phyloP scores from a whole-genome alignment of 2,113 vertebrate species.

The Panthera tigris region DNA sequence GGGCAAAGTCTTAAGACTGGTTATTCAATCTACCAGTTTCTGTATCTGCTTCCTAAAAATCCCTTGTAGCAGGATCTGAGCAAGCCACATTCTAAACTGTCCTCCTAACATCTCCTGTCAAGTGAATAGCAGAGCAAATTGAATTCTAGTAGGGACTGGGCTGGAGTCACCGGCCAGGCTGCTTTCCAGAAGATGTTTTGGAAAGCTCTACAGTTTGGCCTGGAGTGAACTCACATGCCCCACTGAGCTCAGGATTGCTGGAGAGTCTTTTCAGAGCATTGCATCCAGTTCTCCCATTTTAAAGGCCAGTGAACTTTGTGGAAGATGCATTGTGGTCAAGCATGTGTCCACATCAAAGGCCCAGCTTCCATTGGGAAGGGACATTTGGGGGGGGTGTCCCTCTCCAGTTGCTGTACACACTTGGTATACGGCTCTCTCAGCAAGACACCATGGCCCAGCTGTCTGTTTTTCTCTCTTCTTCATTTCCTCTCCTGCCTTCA shows the following conservation, averaged over 20 bases:
- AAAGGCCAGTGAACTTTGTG: not conserved
- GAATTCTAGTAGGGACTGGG: not conserved
- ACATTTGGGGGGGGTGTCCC: not conserved
- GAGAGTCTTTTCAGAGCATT: not conserved
- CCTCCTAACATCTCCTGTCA: not conserved
- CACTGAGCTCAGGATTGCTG: not conserved
- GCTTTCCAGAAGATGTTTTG: not conserved
- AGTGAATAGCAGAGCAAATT: not conserved
- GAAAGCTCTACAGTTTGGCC: not conserved
- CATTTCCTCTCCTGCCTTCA: not conserved
- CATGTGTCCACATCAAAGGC: not conserved
- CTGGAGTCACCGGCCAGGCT: not conserved
- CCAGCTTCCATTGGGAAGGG: not conserved
- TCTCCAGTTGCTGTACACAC: not conserved
- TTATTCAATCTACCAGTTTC: not conserved
- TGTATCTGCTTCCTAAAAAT: not conserved
- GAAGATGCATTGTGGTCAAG: not conserved
- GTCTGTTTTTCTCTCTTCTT: not conserved
- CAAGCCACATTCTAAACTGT: not conserved
- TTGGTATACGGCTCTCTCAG: not conserved
- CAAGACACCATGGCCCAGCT: not conserved
- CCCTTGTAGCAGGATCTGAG: not conserved
- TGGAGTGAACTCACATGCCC: not conserved
- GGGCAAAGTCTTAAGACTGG: not conserved
- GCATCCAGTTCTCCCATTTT: not conserved